phyloP scores from a whole-genome alignment of 2,113 vertebrate genomes.

The Australoheros scitulus region DNA sequence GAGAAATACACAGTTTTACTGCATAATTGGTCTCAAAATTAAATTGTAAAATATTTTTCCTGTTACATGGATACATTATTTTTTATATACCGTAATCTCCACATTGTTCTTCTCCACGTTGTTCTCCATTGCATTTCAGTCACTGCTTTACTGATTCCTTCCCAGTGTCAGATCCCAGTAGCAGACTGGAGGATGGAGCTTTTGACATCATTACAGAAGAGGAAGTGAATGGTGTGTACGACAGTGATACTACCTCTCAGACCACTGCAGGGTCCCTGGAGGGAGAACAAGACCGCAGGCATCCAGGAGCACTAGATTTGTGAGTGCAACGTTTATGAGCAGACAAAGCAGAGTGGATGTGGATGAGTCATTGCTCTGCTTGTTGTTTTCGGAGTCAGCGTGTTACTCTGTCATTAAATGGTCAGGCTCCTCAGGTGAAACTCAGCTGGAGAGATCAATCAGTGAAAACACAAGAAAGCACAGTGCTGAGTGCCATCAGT shows the following conservation, averaged over 20 bases:
- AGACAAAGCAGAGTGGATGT: neutral
- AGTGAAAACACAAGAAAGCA: neutral
- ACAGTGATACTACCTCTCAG: conserved; percentile 80
- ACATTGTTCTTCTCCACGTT: neutral
- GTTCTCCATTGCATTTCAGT: neutral
- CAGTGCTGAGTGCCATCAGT: neutral
- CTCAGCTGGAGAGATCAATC: neutral
- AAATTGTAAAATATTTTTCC: neutral
- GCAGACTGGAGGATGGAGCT: conserved; percentile 82
- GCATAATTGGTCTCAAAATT: neutral
- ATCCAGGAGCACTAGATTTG: conserved; percentile 76
- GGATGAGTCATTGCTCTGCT: neutral
- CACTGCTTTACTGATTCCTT: neutral
- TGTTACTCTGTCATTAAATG: neutral
- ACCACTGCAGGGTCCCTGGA: conserved; percentile 80
- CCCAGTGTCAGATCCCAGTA: conserved; percentile 74
- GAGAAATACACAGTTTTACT: neutral
- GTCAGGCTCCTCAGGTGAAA: neutral
- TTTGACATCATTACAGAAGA: conserved; percentile 97
- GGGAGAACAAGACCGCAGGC: conserved; percentile 75
- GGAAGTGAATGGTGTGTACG: conserved; percentile 89
- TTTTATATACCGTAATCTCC: neutral
- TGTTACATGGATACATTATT: neutral
- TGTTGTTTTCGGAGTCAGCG: neutral
- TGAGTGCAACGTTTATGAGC: conserved; percentile 75